These are phyloP conservation scores for Drosophila lini DNA, from an alignment of 1,140 invertebrate species.

Conservation along the genomic window DNA sequence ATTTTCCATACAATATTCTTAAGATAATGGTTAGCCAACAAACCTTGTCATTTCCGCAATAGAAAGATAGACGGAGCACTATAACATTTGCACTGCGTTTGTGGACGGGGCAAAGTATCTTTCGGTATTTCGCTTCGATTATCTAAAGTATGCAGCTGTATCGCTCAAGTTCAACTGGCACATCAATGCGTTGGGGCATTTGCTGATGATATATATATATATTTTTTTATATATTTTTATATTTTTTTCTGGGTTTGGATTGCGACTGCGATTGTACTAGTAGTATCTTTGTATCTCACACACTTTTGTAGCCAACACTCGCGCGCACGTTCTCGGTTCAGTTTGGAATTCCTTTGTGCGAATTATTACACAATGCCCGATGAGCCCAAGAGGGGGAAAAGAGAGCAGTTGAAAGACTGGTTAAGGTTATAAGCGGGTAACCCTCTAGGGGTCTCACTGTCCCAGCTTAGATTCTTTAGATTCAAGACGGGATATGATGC, in stretches of 20 bases:
- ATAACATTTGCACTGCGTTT: slow-evolving; percentile 68
- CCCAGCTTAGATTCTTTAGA: slow-evolving; percentile 31
- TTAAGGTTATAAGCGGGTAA: slow-evolving; percentile 43
- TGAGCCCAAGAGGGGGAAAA: slow-evolving; percentile 18
- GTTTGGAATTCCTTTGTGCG: slow-evolving; percentile 62
- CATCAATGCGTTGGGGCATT: slow-evolving; percentile 59
- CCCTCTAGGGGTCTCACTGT: slow-evolving; percentile 46
- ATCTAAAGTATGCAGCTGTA: slow-evolving; percentile 44
- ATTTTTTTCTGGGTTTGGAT: background rate
- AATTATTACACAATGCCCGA: slow-evolving; percentile 70
- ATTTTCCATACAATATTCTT: slow-evolving; percentile 7
- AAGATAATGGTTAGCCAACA: slow-evolving; percentile 24
- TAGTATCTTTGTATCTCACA: slow-evolving; percentile 58
- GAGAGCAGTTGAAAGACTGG: slow-evolving; percentile 39
- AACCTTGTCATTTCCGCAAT: slow-evolving; percentile 80
- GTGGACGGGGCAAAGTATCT: slow-evolving; percentile 41
- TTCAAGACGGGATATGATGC: slow-evolving; percentile 4
- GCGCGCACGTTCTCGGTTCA: slow-evolving; percentile 65
- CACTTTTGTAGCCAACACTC: slow-evolving; percentile 64
- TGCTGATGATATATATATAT: slow-evolving; percentile 32
- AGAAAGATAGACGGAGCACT: slow-evolving; percentile 28
- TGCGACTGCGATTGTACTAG: slow-evolving; percentile 26
- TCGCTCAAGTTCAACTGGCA: slow-evolving; percentile 57
- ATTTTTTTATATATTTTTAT: background rate
- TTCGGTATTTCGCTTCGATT: slow-evolving; percentile 45